Evolutionary conservation across 2,888 invertebrate genomes (phyloP), one percentile per base, ranked within the genome.

Genomic region (Caenorhabditis wallacei): DNA sequence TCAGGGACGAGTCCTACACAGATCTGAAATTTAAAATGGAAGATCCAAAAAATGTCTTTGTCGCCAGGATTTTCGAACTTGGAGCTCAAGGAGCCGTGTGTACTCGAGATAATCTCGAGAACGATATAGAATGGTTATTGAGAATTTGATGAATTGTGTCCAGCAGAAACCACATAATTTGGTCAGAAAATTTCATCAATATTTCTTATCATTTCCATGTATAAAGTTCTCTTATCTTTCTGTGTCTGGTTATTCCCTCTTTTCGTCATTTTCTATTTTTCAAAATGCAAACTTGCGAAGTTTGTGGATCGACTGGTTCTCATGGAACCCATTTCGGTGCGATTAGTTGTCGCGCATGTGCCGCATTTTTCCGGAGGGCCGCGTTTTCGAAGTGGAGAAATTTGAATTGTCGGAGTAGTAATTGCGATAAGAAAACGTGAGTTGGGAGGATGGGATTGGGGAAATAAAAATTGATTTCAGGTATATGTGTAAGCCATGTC

Each of bases 401-500:
- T 56, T 56, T n/a, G n/a, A 71, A 59, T 18, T 70, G 51, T 18
- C 18, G 53, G 11, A 63, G 53, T 54, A 18, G 2, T 2, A 57
- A 30, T 68, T 76, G 48, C n/a, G 66, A 75, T 40, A 11, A 13
- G 30, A 22, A 40, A 26, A 40, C 10, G 53, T 37, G 13, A 26
- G 53, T 57, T 24, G 24, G 1, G 0, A 20, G 16, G n/a, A n/a
- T 30, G 30, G 8, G 3, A 30, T 30, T 30, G 4, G 3, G 8
- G 8, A 3, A 30, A 3, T 5, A 8, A 30, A 8, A 30, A 30
- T 30, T 30, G n/a, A n/a, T 57, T 46, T 59, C 54, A 80, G 80
- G 24, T 53, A 40, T 22, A 59, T 57, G 18, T 83, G 83, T 59
- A 61, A 80, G n/a, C 69, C 75, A 24, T 83, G 83, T 35, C 40